Conservation (phyloP, 2,888 invertebrate genomes). For the Ferrisia virgata region DNA sequence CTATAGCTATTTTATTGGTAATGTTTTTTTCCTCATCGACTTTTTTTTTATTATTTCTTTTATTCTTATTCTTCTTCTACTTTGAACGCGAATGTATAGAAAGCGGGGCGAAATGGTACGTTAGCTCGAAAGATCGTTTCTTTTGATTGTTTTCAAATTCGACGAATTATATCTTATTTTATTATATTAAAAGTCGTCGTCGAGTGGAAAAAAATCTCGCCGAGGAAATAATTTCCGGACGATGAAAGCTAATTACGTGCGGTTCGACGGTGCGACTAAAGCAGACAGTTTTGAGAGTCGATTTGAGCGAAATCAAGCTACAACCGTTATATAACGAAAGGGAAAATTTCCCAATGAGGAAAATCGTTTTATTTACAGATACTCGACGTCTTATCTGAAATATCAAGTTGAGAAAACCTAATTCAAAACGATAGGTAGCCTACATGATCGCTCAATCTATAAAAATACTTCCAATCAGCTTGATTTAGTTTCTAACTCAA, state of each 20-base stretch:
- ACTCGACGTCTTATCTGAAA: no score
- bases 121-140: background rate
- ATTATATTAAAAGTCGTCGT: background rate
- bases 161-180: background rate
- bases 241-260: background rate
- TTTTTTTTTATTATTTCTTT: no score
- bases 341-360: no score
- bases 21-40: background rate
- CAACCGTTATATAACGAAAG: no score
- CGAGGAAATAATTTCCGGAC: background rate
- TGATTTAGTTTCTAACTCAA: no score
- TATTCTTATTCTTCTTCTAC: background rate
- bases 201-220: background rate
- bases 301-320: no score
- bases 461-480: background rate
- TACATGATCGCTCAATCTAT: background rate
- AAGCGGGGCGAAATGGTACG: background rate
- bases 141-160: slow-evolving; percentile 3
- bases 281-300: background rate
- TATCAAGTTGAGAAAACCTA: background rate
- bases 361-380: no score
- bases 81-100: no score
- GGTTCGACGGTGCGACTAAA: background rate
- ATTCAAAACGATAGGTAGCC: background rate
- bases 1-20: background rate